A percentile compares a stretch with the other conserved stretches of the same genome.
phyloP scores from a whole-genome alignment of 1,140 invertebrate genomes.

The Cyclargus thomasi region DNA sequence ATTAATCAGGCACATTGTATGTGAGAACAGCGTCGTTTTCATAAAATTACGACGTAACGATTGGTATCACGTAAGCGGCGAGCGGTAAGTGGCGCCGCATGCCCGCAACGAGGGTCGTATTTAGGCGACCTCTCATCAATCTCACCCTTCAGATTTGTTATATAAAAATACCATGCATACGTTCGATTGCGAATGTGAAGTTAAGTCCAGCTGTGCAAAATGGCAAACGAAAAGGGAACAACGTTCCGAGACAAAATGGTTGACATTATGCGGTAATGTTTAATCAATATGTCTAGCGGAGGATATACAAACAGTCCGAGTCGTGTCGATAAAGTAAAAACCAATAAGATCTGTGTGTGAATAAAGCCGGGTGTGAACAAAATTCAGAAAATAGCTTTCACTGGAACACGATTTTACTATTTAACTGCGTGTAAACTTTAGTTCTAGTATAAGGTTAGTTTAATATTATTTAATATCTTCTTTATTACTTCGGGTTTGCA shows the following conservation, averaged over 20 bases:
- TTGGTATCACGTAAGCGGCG: slow-evolving; percentile 18
- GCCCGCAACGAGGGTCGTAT: slow-evolving; percentile 17
- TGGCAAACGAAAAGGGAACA: slow-evolving; percentile 50
- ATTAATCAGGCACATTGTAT: slow-evolving; percentile 31
- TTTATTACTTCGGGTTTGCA: too few species aligned
- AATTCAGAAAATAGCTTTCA: too few species aligned
- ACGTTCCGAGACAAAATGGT: slow-evolving; percentile 57
- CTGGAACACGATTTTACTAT: too few species aligned
- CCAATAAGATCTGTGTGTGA: neutral
- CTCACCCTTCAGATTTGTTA: neutral
- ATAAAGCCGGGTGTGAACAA: neutral
- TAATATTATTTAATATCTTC: too few species aligned
- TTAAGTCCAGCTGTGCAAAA: slow-evolving; percentile 39
- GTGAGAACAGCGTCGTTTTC: slow-evolving; percentile 28
- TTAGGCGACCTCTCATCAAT: neutral
- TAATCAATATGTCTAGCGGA: slow-evolving; percentile 52
- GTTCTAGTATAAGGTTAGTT: too few species aligned
- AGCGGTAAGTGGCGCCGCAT: slow-evolving; percentile 10
- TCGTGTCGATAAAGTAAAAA: slow-evolving; percentile 1
- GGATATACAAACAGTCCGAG: slow-evolving; percentile 21
- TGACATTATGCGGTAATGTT: slow-evolving; percentile 61
- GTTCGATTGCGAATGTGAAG: neutral
- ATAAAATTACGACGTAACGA: slow-evolving; percentile 23
- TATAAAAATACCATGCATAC: neutral
- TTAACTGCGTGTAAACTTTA: too few species aligned